These are phyloP conservation scores for Agrochola circellaris DNA, from an alignment of 2,888 invertebrate species.

Conservation along the genomic window DNA sequence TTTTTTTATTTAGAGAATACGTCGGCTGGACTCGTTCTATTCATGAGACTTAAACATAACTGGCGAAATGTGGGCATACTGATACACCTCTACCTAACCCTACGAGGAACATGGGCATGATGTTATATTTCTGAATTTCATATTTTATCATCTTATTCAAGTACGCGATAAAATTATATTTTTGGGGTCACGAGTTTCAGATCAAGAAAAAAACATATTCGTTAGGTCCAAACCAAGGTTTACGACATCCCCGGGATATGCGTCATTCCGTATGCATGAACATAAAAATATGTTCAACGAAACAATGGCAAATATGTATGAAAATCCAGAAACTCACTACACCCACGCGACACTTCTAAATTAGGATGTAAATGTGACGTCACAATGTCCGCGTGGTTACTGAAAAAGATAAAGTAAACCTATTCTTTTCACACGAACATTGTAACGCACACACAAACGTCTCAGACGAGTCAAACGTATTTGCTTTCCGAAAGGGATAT, in stretches of 20 bases:
- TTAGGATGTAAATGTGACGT: conserved; percentile 39
- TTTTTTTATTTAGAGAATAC: no score
- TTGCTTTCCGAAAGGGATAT: no score
- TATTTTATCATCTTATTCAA: conserved; percentile 36
- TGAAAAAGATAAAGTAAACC: neutral
- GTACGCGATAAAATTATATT: conserved; percentile 13
- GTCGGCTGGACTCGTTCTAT: no score
- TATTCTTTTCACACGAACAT: neutral
- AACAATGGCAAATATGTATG: conserved; percentile 58
- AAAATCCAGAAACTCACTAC: conserved; percentile 43
- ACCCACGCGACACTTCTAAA: conserved; percentile 28
- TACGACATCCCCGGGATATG: conserved; percentile 46
- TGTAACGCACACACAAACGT: neutral
- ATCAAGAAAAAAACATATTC: conserved; percentile 36
- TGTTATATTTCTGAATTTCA: neutral
- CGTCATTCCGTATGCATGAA: conserved; percentile 56
- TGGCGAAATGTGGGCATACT: no score
- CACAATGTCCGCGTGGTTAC: conserved; percentile 1
- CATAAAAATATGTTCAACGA: conserved; percentile 61
- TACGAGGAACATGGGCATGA: no score
- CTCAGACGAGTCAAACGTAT: no score
- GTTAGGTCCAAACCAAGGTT: conserved; percentile 47
- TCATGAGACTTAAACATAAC: no score
- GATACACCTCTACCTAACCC: no score
- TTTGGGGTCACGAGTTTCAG: conserved; percentile 27